Evolutionary conservation across 2,113 vertebrate species (phyloP).

Genomic region (Etheostoma spectabile): DNA sequence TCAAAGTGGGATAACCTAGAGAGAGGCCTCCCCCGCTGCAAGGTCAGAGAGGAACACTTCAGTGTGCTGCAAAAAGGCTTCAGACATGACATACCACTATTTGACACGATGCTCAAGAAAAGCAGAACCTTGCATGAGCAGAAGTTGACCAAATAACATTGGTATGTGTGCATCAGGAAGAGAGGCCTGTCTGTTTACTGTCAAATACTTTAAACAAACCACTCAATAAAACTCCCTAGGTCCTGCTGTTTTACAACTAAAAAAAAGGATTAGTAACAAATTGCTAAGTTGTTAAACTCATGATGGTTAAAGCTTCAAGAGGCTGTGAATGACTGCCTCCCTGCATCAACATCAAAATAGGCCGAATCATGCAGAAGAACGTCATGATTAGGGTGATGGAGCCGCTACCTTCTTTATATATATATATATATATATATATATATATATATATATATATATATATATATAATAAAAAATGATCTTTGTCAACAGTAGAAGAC

Average conservation of each 20-base stretch:
- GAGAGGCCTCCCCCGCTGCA: conserved; percentile 40
- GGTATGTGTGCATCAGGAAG: conserved; percentile 57
- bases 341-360: conserved; percentile 52
- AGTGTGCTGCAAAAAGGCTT: conserved; percentile 33
- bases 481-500: conserved; percentile 50
- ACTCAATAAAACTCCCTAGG: conserved; percentile 39
- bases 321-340: conserved; percentile 48
- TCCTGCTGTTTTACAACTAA: conserved; percentile 36
- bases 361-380: conserved; percentile 21
- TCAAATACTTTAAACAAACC: conserved; percentile 44
- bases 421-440: no score
- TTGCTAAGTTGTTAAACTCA: conserved; percentile 27
- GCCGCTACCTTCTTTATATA: no score
- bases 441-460: no score
- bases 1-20: conserved; percentile 67
- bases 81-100: conserved; percentile 63
- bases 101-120: conserved; percentile 68
- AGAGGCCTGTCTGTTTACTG: conserved; percentile 49
- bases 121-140: conserved; percentile 50
- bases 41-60: conserved; percentile 65
- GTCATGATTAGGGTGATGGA: conserved; percentile 44
- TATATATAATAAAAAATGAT: no score
- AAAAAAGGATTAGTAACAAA: conserved; percentile 23
- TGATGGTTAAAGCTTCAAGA: conserved; percentile 44
- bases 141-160: conserved; percentile 49